Percentiles rank a stretch among this genome's conserved stretches.
phyloP scores from a whole-genome alignment of 2,113 vertebrate genomes.

The Junco hyemalis region DNA sequence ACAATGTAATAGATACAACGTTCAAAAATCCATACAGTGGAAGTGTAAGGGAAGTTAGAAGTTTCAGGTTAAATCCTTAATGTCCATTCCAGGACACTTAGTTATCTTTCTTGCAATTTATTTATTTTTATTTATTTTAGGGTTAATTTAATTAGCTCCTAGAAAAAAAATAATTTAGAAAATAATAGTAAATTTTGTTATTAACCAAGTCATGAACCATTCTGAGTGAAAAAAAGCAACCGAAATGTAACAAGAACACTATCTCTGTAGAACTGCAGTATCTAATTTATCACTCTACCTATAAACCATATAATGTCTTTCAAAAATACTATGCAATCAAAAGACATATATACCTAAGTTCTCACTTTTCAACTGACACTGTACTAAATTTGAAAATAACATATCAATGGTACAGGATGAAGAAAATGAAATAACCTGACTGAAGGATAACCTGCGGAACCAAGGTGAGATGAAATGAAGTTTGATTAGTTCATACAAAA shows the following conservation, averaged over 20 bases:
- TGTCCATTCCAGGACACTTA: accelerated
- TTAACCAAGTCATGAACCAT: neutral
- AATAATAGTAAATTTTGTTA: neutral
- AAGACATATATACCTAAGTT: neutral
- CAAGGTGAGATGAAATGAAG: neutral
- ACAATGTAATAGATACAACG: neutral
- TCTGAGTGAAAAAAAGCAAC: neutral
- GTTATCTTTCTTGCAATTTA: neutral
- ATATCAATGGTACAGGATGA: neutral
- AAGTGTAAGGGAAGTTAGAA: neutral
- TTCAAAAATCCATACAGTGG: neutral
- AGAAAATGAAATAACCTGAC: neutral
- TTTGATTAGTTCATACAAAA: neutral
- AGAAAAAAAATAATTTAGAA: neutral
- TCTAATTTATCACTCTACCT: neutral
- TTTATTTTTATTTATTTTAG: neutral
- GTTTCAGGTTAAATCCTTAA: neutral
- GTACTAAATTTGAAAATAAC: neutral
- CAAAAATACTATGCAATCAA: neutral
- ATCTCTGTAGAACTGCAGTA: neutral
- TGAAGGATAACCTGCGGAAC: neutral
- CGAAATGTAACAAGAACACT: neutral
- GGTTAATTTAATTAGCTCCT: neutral
- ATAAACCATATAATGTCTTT: neutral
- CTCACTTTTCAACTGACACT: neutral